Evolutionary conservation across 53 echinoderm and acorn worm genomes (phyloP), one percentile per base, ranked within the genome.

Genomic region (Temnopleurus reevesii): DNA sequence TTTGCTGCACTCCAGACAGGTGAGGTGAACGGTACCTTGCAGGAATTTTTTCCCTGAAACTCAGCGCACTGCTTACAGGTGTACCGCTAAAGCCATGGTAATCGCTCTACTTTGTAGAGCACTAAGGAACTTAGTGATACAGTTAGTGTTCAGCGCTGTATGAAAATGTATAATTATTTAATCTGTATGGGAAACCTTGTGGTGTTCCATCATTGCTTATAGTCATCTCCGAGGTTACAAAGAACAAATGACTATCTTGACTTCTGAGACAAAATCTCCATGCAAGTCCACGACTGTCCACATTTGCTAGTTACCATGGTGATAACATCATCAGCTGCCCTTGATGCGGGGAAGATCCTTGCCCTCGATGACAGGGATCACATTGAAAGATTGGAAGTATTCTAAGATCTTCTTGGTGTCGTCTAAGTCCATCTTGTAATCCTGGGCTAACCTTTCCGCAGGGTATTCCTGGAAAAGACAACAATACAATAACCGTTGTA

Each of bases 391-490:
- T 19, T 83, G 30, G 89, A 94, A 96, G 86, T 94, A 92, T 47
- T 97, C 93, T 23, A 97, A 80, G 61, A 97, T 93, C 45, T 97
- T 93, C 76, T 90, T 35, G 47, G 95, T 90, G 76, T 95, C 95
- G 1, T 63, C 65, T 10, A 93, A 89, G 55, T 95, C 91, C 53
- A 97, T 30, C 30, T 81, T 89, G 89, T 89, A 97, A 8, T 95
- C 95, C 6, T 92, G 12, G 5, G 97, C 89, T 53, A 97, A 46
- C 84, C 89, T 90, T 47, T 94, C 97, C 46, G 89, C 95, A 53
- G 94, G 59, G 80, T 76, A 95, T 76, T 95, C 95, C 94, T 96
- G 89, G 34, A 34, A 44, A 57, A 2, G 12, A 41, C n/a, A 38
- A 36, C 71, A 71, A 63, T 49, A 49, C 49, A 12, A 12, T 49